Evolutionary conservation across 1,140 invertebrate genomes (phyloP).

Genomic region (Nomia melanderi): DNA sequence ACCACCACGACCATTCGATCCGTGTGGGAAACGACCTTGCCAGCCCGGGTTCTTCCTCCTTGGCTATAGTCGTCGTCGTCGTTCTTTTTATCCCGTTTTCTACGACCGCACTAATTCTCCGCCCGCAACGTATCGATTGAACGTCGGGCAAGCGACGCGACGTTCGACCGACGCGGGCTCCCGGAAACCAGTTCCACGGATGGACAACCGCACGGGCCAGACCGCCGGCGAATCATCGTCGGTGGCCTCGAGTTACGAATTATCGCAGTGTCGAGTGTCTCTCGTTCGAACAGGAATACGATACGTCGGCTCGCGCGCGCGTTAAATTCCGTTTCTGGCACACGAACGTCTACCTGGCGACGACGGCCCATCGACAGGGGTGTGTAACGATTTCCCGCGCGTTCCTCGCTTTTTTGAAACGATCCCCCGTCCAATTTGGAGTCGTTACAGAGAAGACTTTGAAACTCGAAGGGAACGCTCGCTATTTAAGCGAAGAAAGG

Average conservation of each 20-base stretch:
- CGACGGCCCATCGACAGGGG: no score
- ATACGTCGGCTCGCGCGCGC: slow-evolving; percentile 12
- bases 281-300: neutral
- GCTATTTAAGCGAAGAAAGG: no score
- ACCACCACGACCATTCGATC: neutral
- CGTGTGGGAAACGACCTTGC: no score
- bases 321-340: neutral
- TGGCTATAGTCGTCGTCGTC: neutral
- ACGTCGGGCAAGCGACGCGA: neutral
- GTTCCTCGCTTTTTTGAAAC: no score
- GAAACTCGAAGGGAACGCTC: no score
- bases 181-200: slow-evolving; percentile 40
- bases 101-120: neutral
- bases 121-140: neutral
- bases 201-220: slow-evolving; percentile 15
- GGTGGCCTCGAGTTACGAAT: slow-evolving; percentile 54
- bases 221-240: slow-evolving; percentile 39
- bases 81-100: neutral
- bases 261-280: slow-evolving; percentile 15
- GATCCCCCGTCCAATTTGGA: no score
- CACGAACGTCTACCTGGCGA: neutral
- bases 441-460: no score
- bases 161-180: neutral
- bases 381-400: no score
- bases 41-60: no score